A percentile compares a stretch with the other conserved stretches of the same genome.
These are phyloP conservation scores for Sciaenops ocellatus DNA, from an alignment of 2,797 vertebrate genomes.

Conservation along the genomic window DNA sequence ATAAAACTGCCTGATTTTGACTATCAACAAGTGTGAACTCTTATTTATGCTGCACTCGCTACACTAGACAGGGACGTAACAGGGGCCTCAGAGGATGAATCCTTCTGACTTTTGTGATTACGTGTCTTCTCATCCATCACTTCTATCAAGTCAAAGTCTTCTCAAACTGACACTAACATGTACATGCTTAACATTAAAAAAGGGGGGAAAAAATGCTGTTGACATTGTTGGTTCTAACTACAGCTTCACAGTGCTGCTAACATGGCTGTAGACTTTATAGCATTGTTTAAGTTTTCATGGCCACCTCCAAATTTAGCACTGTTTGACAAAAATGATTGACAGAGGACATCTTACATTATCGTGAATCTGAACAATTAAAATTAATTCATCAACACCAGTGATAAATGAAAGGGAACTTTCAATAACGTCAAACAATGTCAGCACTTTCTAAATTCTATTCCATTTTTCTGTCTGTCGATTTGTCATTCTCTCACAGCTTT, in stretches of 20 bases:
- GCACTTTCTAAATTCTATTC: slow-evolving; percentile 20
- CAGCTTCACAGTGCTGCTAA: neutral
- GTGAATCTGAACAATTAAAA: neutral
- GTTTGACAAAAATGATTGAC: slow-evolving; percentile 10
- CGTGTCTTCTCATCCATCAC: too few relatives aligned
- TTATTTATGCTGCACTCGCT: too few relatives aligned
- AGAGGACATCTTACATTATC: slow-evolving; percentile 1
- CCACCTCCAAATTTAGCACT: neutral
- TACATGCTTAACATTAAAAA: too few relatives aligned
- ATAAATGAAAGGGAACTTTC: slow-evolving; percentile 10
- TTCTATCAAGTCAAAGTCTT: too few relatives aligned
- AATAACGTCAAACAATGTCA: slow-evolving; percentile 21
- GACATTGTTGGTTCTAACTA: neutral
- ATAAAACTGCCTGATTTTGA: too few relatives aligned
- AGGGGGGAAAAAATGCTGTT: neutral
- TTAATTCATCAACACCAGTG: slow-evolving; percentile 7
- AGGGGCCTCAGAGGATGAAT: too few relatives aligned
- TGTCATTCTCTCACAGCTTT: slow-evolving; percentile 35
- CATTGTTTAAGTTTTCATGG: neutral
- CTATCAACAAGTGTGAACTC: too few relatives aligned
- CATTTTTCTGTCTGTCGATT: slow-evolving; percentile 18
- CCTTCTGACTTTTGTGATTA: too few relatives aligned
- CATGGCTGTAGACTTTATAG: neutral
- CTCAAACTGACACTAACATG: too few relatives aligned
- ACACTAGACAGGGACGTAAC: too few relatives aligned